These are phyloP conservation scores for Aphelenchoides avenae DNA, from an alignment of 1,140 invertebrate species.

Conservation along the genomic window DNA sequence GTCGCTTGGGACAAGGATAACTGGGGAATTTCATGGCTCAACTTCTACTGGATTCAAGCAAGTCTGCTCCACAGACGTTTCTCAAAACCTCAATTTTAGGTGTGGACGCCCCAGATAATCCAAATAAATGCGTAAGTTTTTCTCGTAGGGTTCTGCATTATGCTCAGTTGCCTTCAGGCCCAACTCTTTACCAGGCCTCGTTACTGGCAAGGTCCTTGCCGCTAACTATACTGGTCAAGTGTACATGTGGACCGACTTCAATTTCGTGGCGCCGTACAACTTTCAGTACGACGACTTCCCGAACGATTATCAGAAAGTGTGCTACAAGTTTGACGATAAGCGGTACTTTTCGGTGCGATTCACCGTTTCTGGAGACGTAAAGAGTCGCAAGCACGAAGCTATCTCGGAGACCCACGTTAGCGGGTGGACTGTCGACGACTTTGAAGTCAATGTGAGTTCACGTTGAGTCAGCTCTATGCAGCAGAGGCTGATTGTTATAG, in stretches of 20 bases:
- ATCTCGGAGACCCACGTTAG: slow-evolving; percentile 51
- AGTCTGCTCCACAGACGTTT: too few species aligned
- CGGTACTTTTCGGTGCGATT: slow-evolving; percentile 57
- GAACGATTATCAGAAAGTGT: slow-evolving; percentile 55
- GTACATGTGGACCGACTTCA: slow-evolving; percentile 57
- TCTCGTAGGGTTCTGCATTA: neutral
- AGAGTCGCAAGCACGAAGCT: slow-evolving; percentile 45
- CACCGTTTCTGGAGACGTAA: slow-evolving; percentile 52
- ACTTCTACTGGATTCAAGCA: slow-evolving; percentile 59
- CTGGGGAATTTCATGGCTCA: slow-evolving; percentile 58
- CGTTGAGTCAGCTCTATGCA: too few species aligned
- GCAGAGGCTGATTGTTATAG: slow-evolving; percentile 28
- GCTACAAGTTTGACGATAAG: slow-evolving; percentile 60
- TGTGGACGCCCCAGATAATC: slow-evolving; percentile 57
- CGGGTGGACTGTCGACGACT: slow-evolving; percentile 53
- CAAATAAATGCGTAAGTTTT: slow-evolving; percentile 55
- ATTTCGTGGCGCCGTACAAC: slow-evolving; percentile 51
- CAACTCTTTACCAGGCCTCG: slow-evolving; percentile 39
- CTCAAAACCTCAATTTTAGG: too few species aligned
- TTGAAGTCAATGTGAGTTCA: slow-evolving; percentile 38
- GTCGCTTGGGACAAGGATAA: slow-evolving; percentile 56
- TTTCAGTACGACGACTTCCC: slow-evolving; percentile 55
- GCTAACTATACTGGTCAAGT: slow-evolving; percentile 59
- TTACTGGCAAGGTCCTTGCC: slow-evolving; percentile 55
- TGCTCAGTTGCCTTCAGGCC: slow-evolving; percentile 39